Percentiles rank a stretch among this genome's conserved stretches.
Evolutionary conservation across 1,140 invertebrate species (phyloP).

Genomic region (Rhagoletis zephyria): DNA sequence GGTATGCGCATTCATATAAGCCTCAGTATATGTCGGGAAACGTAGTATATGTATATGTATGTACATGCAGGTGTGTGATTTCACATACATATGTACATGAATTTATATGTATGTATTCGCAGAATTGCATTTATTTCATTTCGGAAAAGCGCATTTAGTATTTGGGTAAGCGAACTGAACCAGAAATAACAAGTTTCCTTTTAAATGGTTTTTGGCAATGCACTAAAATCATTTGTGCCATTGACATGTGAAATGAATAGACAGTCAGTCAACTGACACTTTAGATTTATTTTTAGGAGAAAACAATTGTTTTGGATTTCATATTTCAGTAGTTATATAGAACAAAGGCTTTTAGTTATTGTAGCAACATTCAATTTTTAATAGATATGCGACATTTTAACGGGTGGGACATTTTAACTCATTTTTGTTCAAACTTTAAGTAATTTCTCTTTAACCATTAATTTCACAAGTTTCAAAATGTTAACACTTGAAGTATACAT

Average conservation of each 20-base stretch:
- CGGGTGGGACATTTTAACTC: too few species aligned
- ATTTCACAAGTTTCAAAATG: too few species aligned
- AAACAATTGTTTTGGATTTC: too few species aligned
- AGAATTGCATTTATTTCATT: constrained; percentile 16
- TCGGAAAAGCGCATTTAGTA: constrained; percentile 21
- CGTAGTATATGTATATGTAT: neutral
- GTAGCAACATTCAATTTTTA: neutral
- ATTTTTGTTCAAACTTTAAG: too few species aligned
- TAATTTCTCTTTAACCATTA: too few species aligned
- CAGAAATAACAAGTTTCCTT: neutral
- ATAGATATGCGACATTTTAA: too few species aligned
- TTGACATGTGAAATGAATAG: constrained; percentile 18
- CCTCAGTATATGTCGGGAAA: neutral
- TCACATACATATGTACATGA: too few species aligned
- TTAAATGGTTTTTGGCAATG: neutral
- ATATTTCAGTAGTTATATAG: too few species aligned
- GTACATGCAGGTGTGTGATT: neutral
- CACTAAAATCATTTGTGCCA: neutral
- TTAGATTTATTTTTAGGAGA: too few species aligned
- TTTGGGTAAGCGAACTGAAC: constrained; percentile 35
- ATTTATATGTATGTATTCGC: neutral
- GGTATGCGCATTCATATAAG: neutral
- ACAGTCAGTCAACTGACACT: neutral
- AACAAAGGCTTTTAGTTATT: neutral
- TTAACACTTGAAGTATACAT: too few species aligned